These are phyloP conservation scores for Pipra filicauda DNA, from an alignment of 2,113 vertebrate genomes.

Conservation along the genomic window DNA sequence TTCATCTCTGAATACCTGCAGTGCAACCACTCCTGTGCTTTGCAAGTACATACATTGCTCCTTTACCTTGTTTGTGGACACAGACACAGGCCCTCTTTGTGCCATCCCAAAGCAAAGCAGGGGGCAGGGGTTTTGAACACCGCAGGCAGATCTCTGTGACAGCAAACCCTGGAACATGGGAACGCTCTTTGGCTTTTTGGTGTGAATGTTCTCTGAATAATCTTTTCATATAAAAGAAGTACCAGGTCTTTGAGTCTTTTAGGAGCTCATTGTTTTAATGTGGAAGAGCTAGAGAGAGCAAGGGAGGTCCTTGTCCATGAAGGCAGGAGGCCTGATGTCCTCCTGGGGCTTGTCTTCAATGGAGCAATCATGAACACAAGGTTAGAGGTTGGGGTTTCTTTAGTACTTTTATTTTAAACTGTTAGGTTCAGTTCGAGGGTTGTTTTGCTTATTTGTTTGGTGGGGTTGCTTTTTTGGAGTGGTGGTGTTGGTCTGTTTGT, in stretches of 20 bases:
- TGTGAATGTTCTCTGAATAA: not conserved
- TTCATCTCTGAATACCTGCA: not conserved
- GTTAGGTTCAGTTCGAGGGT: not conserved
- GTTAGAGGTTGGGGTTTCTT: not conserved
- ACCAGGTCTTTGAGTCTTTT: not conserved
- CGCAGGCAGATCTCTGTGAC: not conserved
- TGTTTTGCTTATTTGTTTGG: not conserved
- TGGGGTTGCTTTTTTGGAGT: too few species aligned
- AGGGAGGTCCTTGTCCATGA: fast-evolving
- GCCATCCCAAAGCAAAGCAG: fast-evolving
- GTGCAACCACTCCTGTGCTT: not conserved
- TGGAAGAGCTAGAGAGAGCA: not conserved
- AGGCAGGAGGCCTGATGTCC: not conserved
- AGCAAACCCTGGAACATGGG: not conserved
- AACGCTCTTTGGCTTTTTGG: fast-evolving
- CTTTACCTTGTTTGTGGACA: not conserved
- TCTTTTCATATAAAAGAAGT: not conserved
- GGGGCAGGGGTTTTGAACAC: not conserved
- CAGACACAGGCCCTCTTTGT: fast-evolving
- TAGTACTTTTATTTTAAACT: not conserved
- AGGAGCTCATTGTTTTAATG: fast-evolving
- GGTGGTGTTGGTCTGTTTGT: not conserved
- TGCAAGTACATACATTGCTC: not conserved
- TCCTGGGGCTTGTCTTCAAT: not conserved
- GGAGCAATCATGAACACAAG: fast-evolving